Base-by-base conservation (phyloP, 2,797 vertebrate genomes). In the Babyrousa celebensis region DNA sequence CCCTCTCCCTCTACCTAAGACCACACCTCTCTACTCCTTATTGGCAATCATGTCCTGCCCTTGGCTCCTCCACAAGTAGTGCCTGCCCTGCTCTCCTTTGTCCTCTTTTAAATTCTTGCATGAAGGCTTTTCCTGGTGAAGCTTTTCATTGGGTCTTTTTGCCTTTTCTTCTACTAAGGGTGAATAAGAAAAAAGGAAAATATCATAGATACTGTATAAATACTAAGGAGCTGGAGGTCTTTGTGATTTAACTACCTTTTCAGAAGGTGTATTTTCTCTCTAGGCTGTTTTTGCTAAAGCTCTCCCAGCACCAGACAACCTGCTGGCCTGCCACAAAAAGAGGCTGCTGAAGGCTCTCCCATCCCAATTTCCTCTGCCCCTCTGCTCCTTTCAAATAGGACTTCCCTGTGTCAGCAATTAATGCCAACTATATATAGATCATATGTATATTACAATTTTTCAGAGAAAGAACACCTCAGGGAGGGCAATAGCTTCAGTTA, bases 251-350 rank as follows among this genome's bases (percentile, higher is more conserved):
- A 79, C 79, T 65, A 23, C 85, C 71, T 89, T 95, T 93, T 86
- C 91, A 93, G 70, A 94, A 74, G 87, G 60, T 52, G 17, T 20
- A 43, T 95, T 96, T 96, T 96, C 89, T 94, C 65, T 72, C 70
- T 58, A 67, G 77, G 91, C 95, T 96, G 89, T 94, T 93, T 96
- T 93, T 96, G 96, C 77, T 93, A 92, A 89, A 88, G 77, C 74
- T 79, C 40, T 62, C 32, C 65, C 11, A 65, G 72, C 23, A 60
- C 17, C 29, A 77, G 91, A 75, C 12, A 5, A 23, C 74, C 75
- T 32, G 36, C 93, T 86, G 93, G 72, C 77, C 90, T 3, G 0
- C 11, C 52, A 67, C n/a, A 43, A 89, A 97, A 60, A 83, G 68
- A 92, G 18, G 36, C 43, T 27, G 52, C 54, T 27, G 23, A 15